These are phyloP conservation scores for Paratrypauchen microcephalus DNA, from an alignment of 2,797 vertebrate genomes.

Conservation along the genomic window DNA sequence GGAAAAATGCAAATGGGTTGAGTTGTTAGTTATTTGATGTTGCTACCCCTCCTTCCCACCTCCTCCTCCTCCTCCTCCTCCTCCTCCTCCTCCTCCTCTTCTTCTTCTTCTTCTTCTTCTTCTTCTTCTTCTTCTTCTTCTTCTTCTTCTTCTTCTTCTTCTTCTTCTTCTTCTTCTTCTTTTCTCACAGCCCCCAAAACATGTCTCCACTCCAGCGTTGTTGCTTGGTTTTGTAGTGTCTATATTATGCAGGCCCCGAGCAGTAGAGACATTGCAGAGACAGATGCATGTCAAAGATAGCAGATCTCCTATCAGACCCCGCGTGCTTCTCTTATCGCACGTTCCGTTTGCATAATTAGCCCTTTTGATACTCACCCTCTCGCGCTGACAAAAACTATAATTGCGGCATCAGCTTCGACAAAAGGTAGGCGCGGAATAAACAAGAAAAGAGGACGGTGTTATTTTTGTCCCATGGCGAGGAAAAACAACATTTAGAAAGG, in stretches of 20 bases:
- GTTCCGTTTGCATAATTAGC: conserved; percentile 78
- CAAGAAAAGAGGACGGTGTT: conserved; percentile 76
- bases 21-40: conserved; percentile 83
- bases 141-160: too few species aligned
- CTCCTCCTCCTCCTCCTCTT: too few species aligned
- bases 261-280: conserved; percentile 77
- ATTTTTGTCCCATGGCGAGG: conserved; percentile 79
- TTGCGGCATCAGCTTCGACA: conserved; percentile 79
- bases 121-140: neutral
- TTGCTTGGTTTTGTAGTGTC: conserved; percentile 75
- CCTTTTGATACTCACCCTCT: conserved; percentile 74
- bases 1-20: conserved; percentile 77
- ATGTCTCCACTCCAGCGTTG: conserved; percentile 73
- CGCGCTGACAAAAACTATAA: conserved; percentile 83
- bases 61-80: too few species aligned
- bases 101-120: neutral
- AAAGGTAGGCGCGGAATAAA: conserved; percentile 82
- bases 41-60: conserved; percentile 49
- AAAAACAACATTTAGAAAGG: conserved; percentile 66
- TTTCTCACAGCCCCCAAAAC: conserved; percentile 54
- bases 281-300: conserved; percentile 86
- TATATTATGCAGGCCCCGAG: conserved; percentile 82
- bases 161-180: neutral
- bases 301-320: conserved; percentile 77
- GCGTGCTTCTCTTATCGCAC: conserved; percentile 72